These are phyloP conservation scores for Ips typographus DNA, from an alignment of 1,140 invertebrate genomes.

Conservation along the genomic window DNA sequence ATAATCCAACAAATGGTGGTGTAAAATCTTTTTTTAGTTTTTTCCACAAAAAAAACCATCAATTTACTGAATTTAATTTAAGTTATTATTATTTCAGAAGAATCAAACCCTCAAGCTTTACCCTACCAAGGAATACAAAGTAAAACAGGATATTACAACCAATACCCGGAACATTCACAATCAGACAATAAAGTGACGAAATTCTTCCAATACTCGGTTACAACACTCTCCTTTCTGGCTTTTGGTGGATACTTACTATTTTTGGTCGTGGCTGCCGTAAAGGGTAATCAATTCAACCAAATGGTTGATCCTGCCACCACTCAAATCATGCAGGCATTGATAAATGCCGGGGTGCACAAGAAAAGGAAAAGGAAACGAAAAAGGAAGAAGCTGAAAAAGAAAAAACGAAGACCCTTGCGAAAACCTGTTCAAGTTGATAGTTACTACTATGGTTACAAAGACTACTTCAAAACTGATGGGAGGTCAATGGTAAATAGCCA, in stretches of 20 bases:
- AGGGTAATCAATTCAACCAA: slow-evolving; percentile 54
- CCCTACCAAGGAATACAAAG: slow-evolving; percentile 32
- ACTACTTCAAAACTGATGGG: background rate
- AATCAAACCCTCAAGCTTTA: slow-evolving; percentile 35
- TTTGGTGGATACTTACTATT: slow-evolving; percentile 77
- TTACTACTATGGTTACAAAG: slow-evolving; percentile 11
- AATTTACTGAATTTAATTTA: too few species aligned
- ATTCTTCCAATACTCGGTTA: slow-evolving; percentile 71
- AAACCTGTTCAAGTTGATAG: background rate
- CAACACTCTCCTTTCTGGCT: slow-evolving; percentile 72
- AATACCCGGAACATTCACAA: background rate
- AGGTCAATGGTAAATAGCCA: background rate
- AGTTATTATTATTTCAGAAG: too few species aligned
- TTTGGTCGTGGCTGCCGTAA: slow-evolving; percentile 70
- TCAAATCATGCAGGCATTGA: slow-evolving; percentile 29
- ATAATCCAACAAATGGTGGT: too few species aligned
- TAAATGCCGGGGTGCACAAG: slow-evolving; percentile 21
- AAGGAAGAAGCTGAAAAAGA: slow-evolving; percentile 45
- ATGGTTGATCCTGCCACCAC: slow-evolving; percentile 18
- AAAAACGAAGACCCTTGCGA: slow-evolving; percentile 37
- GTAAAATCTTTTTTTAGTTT: too few species aligned
- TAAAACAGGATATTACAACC: background rate
- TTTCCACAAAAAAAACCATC: too few species aligned
- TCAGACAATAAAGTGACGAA: slow-evolving; percentile 60
- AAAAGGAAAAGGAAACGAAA: slow-evolving; percentile 17